Evolutionary conservation across 2,797 vertebrate species (phyloP), one percentile per base, ranked within the genome.

Genomic region (Gobio occitaniae): DNA sequence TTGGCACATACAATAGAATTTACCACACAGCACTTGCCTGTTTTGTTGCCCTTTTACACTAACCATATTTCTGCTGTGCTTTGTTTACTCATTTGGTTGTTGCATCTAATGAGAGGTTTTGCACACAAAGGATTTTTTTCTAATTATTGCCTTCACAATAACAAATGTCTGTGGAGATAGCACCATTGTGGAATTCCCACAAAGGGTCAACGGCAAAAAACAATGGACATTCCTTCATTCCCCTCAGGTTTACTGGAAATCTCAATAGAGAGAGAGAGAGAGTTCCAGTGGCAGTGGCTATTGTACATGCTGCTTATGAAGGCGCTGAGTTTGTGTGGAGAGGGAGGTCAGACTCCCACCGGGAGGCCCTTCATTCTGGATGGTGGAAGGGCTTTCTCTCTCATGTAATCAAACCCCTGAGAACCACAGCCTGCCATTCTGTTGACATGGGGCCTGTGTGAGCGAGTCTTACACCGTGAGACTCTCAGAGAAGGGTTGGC

Each of bases 211-310:
- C 92, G 92, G 89, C 16, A 25, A 89, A 93, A 94, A 95, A 95
- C 95, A 96, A 95, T 95, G 92, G 87, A 87, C 94, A 94, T 95
- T 95, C 93, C 93, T 93, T 86, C 77, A 88, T 90, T 95, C 92
- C 93, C 92, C 79, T 83, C 93, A 94, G 93, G 92, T 95, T 93
- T 90, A 89, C 91, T 90, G 84, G 90, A 66, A 50, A 86, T 84
- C 89, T 91, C 86, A 92, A 91, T 84, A 41, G 41, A 8, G 8
- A 44, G 86, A 61, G 86, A 65, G 86, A 47, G 69, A 82, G 80
- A 87, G 93, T 92, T 94, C 94, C 93, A 94, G 93, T 94, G 91
- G 92, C 93, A 91, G 87, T 82, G 63, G 91, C 94, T 92, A 90
- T 93, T 93, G 93, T 94, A 91, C 88, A 90, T 90, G 89, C 50